Base-by-base conservation (phyloP, 2,888 invertebrate genomes). In the Elmis aenea region DNA sequence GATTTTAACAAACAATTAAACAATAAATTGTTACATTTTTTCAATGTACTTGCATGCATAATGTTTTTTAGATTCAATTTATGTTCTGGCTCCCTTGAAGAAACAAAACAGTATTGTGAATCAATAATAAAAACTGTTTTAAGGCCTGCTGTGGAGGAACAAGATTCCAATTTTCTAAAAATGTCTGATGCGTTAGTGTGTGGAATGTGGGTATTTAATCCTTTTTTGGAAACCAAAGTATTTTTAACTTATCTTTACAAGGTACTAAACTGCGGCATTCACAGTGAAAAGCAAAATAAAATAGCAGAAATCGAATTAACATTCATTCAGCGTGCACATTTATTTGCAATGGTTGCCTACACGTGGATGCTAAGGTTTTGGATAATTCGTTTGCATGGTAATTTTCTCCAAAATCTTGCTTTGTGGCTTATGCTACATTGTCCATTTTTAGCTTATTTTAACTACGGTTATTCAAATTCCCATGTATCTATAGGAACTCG, bases 121-220 rank as follows among this genome's bases (percentile, higher is more conserved):
- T 57, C 73, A 20, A 59, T 83, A 0, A 66, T 76, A 31, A 74
- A 78, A 1, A 70, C 77, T 2, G 72, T 83, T 0, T 82, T 75
- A 54, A 69, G 72, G 5, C 84, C 85, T 0, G 71, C 73, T 14
- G 58, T 87, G 5, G 71, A 73, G 30, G 69, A 73, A 25, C 75
- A 76, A 2, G 74, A 75, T 0, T 68, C 77, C 23, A 71, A 79
- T 32, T 88, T 85, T 62, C 68, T 78, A 30, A 66, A 75, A 47
- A 80, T 85, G 78, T 70, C 82, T 0, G 62, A 58, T 1, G 74
- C 77, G 1, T 67, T 88, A 55, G 59, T 86, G 2, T 70, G 80
- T 28, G 85, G 85, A 0, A 64, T 88, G 58, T 82, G 81, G 80
- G 74, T 73, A 2, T 67, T 83, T 24, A 79, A 81, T 59, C 82